A percentile compares a stretch with the other conserved stretches of the same genome.
Evolutionary conservation across 1,140 invertebrate species (phyloP).

Genomic region (Drosophila sp.): DNA sequence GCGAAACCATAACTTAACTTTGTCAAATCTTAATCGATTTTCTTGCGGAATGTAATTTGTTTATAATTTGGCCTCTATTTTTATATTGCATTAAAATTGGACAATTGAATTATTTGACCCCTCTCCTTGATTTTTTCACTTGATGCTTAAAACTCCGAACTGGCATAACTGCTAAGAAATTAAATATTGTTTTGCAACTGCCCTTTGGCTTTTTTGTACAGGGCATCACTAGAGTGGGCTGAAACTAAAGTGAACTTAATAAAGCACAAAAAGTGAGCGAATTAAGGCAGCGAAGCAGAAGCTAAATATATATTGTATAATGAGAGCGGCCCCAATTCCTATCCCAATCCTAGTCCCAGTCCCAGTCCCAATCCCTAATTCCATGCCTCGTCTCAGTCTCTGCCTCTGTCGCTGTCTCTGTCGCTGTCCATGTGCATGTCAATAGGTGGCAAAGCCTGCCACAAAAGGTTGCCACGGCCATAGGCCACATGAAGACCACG

Average conservation of each 20-base stretch:
- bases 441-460: slow-evolving; percentile 50
- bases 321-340: slow-evolving; percentile 46
- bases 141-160: too few relatives aligned
- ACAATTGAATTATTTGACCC: too few relatives aligned
- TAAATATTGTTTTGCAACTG: not conserved
- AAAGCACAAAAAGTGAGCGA: slow-evolving; percentile 57
- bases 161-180: too few relatives aligned
- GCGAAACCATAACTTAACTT: too few relatives aligned
- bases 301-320: slow-evolving; percentile 66
- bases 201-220: not conserved
- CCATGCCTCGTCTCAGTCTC: not conserved
- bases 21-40: too few relatives aligned
- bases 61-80: too few relatives aligned
- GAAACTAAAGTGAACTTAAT: slow-evolving; percentile 16
- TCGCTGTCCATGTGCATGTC: slow-evolving; percentile 6
- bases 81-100: too few relatives aligned
- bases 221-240: not conserved
- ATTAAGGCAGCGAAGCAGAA: slow-evolving; percentile 65
- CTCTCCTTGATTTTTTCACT: too few relatives aligned
- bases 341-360: slow-evolving; percentile 1
- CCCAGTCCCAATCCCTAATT: not conserved
- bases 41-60: too few relatives aligned
- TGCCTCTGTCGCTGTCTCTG: not conserved
- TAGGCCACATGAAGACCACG: slow-evolving; percentile 39
- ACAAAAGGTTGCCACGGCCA: slow-evolving; percentile 50